Evolutionary conservation across 2,888 invertebrate genomes (phyloP), one percentile per base, ranked within the genome.

Genomic region (Drosophila longiperda): DNA sequence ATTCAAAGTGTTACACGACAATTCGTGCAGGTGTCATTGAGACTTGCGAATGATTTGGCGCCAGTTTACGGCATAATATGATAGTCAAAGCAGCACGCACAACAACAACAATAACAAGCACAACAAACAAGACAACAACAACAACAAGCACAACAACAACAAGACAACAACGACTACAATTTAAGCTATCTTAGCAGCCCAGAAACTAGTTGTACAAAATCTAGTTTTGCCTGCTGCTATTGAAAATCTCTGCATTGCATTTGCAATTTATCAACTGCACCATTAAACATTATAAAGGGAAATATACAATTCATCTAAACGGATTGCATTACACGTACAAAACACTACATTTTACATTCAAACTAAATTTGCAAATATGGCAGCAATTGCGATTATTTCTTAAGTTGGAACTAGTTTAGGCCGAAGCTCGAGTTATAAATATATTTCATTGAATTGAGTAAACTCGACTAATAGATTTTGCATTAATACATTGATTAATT

Each of bases 21-120:
- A 83, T 86, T 86, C 86, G 86, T 89, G 86, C 86, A 87, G 86
- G 86, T 87, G 86, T 87, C 89, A 87, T 87, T 87, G 86, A 83
- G 86, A 87, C 80, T 87, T 78, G 86, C 86, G 90, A 87, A 88
- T 87, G 90, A 77, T 79, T 90, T 90, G 86, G 86, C 90, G 90
- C 86, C 86, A 86, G 76, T 86, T 88, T 80, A 90, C 83, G 89
- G 86, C 90, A 73, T 75, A 67, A 85, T 76, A 71, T 61, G 82
- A 82, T 79, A 72, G 68, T 42, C 64, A 48, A 54, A 60, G 42
- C 80, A 77, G 49, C 75, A 71, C 63, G 52, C 67, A 60, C 57
- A 73, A 29, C 59, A 66, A 45, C 61, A 32, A 38, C 57, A 57
- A 32, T 36, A 62, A 23, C 62, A 40, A 26, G 26, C 26, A 29